Conservation (phyloP, 2,113 vertebrate species). For the Seriola rivoliana region DNA sequence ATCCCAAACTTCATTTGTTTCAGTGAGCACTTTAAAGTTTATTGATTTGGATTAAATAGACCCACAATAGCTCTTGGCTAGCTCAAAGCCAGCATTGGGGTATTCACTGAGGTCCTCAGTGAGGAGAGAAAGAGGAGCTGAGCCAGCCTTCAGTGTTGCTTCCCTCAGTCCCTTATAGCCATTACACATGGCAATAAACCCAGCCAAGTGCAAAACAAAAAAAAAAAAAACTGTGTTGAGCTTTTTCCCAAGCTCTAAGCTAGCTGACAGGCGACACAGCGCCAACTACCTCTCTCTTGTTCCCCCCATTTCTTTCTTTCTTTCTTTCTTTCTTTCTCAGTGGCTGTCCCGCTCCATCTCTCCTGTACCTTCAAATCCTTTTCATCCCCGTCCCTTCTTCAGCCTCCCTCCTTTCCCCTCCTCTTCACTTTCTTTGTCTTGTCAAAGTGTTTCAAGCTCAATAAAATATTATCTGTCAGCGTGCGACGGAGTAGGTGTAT, state of each 20-base stretch:
- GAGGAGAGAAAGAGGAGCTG: slow-evolving; percentile 51
- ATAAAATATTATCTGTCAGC: slow-evolving; percentile 66
- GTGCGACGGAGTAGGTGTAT: slow-evolving; percentile 57
- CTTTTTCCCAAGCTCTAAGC: slow-evolving; percentile 49
- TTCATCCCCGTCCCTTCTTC: slow-evolving; percentile 50
- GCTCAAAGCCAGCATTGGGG: slow-evolving; percentile 43
- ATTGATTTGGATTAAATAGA: slow-evolving; percentile 74
- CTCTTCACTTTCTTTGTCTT: slow-evolving; percentile 57
- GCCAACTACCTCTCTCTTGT: slow-evolving; percentile 28
- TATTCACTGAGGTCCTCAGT: slow-evolving; percentile 52
- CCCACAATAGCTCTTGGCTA: slow-evolving; percentile 63
- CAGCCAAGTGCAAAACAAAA: slow-evolving; percentile 44
- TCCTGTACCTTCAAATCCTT: slow-evolving; percentile 34
- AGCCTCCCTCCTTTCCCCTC: slow-evolving; percentile 31
- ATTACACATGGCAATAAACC: slow-evolving; percentile 60
- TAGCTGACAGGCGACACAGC: slow-evolving; percentile 45
- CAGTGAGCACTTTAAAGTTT: slow-evolving; percentile 68
- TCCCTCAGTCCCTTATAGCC: slow-evolving; percentile 53
- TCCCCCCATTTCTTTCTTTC: slow-evolving; percentile 11
- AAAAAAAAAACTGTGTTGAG: slow-evolving; percentile 24
- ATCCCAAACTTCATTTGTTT: slow-evolving; percentile 70
- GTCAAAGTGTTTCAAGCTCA: slow-evolving; percentile 63
- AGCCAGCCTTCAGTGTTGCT: slow-evolving; percentile 50
- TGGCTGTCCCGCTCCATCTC: slow-evolving; percentile 31
- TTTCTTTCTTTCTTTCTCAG: slow-evolving; percentile 17